Evolutionary conservation across 2,113 vertebrate species (phyloP), one percentile per base, ranked within the genome.

Genomic region (Ammodytes marinus): DNA sequence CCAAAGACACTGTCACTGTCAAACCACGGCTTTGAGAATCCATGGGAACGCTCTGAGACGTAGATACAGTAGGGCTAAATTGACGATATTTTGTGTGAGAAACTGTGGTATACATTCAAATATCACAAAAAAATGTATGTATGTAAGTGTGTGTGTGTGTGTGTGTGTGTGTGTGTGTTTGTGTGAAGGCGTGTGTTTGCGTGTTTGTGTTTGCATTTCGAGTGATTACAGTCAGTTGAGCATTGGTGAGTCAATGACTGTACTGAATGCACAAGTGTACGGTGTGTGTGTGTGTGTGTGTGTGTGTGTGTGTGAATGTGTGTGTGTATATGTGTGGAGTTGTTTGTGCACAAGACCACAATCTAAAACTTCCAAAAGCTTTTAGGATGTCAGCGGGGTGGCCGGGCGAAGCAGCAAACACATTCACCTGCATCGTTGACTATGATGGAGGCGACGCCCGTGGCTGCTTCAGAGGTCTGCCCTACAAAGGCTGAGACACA

Each of bases 381-480:
- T 85, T 80, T 55, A 59, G 72, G 58, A 68, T 73, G 69, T 65
- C 57, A 71, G 66, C 42, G 55, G 54, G 67, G 52, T 14, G 40
- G 14, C 42, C 12, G n/a, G 8, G 27, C 11, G 40, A 40, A 43
- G 55, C 8, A 7, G 14, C 7, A 45, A 66, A 75, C 73, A 47
- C 66, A 12, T 82, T 88, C 95, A 99, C 97, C 98, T 97, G 97
- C 96, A 69, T 95, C 91, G 80, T 98, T 96, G 77, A 99, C 97
- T 79, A 96, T 96, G 91, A 99, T 97, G 88, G 97, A 97, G 88
- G 98, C 98, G 55, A 96, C 90, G 93, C 98, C 98, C 72, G 98
- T 99, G 54, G 97, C 96, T 83, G 97, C 97, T 54, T 96, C 95
- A 78, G 94, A 87, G 59, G 96, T 96, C 92, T 99, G 98, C 88